Evolutionary conservation across 2,797 vertebrate species (phyloP).

Genomic region (Anguilla anguilla): DNA sequence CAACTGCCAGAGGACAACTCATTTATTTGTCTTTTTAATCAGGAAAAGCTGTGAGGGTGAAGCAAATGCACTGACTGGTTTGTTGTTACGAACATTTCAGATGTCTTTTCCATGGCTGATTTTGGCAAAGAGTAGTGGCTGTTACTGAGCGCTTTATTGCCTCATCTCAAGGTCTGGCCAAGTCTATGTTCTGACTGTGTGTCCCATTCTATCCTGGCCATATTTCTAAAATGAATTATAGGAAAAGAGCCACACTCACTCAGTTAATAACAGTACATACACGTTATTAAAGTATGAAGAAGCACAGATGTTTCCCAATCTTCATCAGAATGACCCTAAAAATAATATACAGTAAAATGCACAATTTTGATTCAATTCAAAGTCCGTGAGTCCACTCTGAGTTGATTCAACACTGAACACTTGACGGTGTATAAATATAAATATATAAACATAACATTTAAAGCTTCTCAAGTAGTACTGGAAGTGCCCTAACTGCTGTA

Average conservation of each 20-base stretch:
- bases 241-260: background rate
- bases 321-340: background rate
- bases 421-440: no score
- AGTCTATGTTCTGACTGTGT: background rate
- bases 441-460: background rate
- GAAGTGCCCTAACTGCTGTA: background rate
- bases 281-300: background rate
- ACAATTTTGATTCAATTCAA: no score
- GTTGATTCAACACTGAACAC: no score
- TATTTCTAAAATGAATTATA: background rate
- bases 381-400: no score
- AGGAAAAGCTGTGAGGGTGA: background rate
- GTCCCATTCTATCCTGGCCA: background rate
- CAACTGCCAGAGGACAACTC: slow-evolving; percentile 19
- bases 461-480: background rate
- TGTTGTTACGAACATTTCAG: background rate
- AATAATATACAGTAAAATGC: no score
- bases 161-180: background rate
- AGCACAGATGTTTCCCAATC: background rate
- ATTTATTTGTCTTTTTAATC: slow-evolving; percentile 19
- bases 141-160: background rate
- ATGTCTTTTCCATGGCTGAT: background rate
- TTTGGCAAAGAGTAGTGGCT: background rate
- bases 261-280: background rate
- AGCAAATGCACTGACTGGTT: background rate